Evolutionary conservation across 2,797 vertebrate species (phyloP), one percentile per base, ranked within the genome.

Genomic region (Esox masquinongy): DNA sequence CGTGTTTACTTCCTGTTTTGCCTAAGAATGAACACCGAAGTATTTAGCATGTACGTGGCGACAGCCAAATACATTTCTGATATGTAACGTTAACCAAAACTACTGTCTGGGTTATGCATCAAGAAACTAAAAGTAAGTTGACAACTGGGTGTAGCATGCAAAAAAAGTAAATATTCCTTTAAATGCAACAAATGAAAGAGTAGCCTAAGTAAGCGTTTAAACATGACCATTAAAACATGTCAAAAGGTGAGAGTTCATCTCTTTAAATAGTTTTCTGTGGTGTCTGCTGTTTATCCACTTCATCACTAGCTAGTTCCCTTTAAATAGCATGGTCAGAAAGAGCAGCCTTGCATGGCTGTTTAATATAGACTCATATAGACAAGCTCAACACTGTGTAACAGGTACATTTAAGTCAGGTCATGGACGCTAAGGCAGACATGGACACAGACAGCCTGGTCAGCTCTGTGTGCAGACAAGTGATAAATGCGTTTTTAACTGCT

Each of bases 381-480:
- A 53, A 64, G 71, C 64, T 73, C 31, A 63, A 78, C 69, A 47
- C 78, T 79, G 86, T 79, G 79, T 77, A 31, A 31, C 29, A 31
- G 29, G 29, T 31, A 31, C 29, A 31, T 31, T 31, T 31, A 31
- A 31, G 74, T 47, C 4, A 71, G 73, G 56, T 5, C 31, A 68
- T 19, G 64, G n/a, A n/a, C n/a, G n/a, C n/a, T n/a, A n/a, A n/a
- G n/a, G n/a, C n/a, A n/a, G n/a, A n/a, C 31, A 68, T 19, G 64
- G 79, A 51, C 70, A 63, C 81, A 80, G 85, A 82, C 82, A 43
- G 64, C 77, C 14, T 67, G 29, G 49, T 75, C 31, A 56, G 39
- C n/a, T 71, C 84, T 83, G 81, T 80, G 79, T 82, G 84, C 85
- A 81, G 77, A 87, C 86, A 83, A 78, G 75, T 85, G 85, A 75